Percentiles rank a stretch among this genome's conserved stretches.
These are phyloP conservation scores for Ennomos quercinarius DNA, from an alignment of 2,888 invertebrate species.

Conservation along the genomic window DNA sequence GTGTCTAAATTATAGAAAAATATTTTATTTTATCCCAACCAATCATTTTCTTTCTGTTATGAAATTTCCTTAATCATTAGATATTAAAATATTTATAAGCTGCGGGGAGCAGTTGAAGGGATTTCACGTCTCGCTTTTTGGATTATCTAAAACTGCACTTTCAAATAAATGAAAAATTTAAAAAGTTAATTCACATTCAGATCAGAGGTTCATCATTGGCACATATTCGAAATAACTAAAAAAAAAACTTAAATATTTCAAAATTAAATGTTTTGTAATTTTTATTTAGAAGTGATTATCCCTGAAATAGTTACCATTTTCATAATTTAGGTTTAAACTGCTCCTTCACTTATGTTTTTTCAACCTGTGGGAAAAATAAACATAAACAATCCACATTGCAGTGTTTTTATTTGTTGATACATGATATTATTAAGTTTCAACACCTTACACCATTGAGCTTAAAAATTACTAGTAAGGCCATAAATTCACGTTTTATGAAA, in stretches of 20 bases:
- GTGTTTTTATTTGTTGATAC: constrained; percentile 56
- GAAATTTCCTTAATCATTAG: constrained; percentile 73
- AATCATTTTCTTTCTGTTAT: constrained; percentile 57
- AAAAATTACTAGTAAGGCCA: no score
- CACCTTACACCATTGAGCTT: not conserved
- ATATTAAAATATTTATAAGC: constrained; percentile 60
- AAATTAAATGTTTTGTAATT: constrained; percentile 40
- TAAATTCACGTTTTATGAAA: no score
- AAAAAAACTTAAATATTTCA: constrained; percentile 29
- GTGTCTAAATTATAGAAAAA: constrained; percentile 45
- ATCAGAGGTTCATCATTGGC: constrained; percentile 6
- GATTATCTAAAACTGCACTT: constrained; percentile 11
- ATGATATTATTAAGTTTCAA: not conserved
- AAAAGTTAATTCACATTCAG: constrained; percentile 3
- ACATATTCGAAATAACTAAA: constrained; percentile 7
- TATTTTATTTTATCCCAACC: constrained; percentile 62
- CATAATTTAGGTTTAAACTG: constrained; percentile 77
- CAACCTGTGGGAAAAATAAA: constrained; percentile 81
- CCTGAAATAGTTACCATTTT: constrained; percentile 85
- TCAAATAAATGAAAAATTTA: constrained; percentile 6
- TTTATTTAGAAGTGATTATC: constrained; percentile 69
- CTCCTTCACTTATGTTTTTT: constrained; percentile 74
- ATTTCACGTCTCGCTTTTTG: constrained; percentile 55
- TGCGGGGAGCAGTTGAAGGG: constrained; percentile 76
- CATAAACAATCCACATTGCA: constrained; percentile 69